phyloP scores from a whole-genome alignment of 2,113 vertebrate species.

The Bos indicus region DNA sequence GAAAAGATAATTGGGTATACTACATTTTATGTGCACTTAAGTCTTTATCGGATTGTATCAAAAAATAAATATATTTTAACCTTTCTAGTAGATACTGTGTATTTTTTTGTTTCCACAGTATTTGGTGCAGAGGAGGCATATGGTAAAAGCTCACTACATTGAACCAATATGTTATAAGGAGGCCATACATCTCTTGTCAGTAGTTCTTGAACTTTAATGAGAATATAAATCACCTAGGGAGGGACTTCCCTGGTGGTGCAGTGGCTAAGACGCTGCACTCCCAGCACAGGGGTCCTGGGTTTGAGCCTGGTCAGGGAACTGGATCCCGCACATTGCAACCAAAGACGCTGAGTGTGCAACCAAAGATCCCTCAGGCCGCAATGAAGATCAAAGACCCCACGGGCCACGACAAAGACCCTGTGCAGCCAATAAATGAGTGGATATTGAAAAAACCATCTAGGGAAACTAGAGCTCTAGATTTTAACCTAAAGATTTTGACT shows the following conservation, averaged over 20 bases:
- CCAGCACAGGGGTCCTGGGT: neutral
- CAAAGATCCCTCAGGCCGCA: neutral
- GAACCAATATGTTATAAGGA: neutral
- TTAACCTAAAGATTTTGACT: neutral
- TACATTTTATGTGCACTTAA: neutral
- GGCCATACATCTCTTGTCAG: neutral
- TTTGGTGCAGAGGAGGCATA: neutral
- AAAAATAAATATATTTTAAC: neutral
- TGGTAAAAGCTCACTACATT: neutral
- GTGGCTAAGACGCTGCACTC: neutral
- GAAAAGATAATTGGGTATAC: neutral
- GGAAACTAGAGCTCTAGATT: neutral
- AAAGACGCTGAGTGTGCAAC: neutral
- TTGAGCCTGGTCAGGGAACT: neutral
- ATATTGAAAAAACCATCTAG: neutral
- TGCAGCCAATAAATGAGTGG: neutral
- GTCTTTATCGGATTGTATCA: neutral
- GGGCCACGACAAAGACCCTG: neutral
- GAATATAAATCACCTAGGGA: neutral
- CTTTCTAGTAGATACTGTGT: neutral
- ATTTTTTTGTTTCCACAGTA: neutral
- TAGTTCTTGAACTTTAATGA: neutral
- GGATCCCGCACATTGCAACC: rapidly evolving
- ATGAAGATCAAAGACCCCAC: neutral
- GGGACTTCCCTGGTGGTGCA: neutral